Evolutionary conservation across 2,113 vertebrate species (phyloP).

Genomic region (Muntiacus reevesi): DNA sequence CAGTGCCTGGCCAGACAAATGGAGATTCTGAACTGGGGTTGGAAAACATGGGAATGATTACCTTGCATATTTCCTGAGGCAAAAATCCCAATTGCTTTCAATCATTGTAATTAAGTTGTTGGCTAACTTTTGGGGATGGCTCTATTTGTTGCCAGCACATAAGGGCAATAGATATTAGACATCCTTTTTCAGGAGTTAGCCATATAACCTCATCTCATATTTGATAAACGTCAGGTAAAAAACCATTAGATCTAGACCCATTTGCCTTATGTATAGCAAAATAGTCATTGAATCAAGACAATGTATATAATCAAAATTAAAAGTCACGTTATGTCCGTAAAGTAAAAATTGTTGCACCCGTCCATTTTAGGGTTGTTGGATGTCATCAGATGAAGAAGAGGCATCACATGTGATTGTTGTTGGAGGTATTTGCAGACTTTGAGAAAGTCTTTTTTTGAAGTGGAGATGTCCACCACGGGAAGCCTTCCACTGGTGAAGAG

Average conservation of each 20-base stretch:
- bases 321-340: not conserved
- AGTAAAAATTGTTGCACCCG: not conserved
- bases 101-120: not conserved
- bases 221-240: not conserved
- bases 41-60: not conserved
- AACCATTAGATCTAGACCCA: not conserved
- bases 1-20: not conserved
- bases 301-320: not conserved
- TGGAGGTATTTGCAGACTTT: not conserved
- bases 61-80: not conserved
- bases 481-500: not conserved
- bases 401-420: not conserved
- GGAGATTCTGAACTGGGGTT: not conserved
- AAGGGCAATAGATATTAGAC: not conserved
- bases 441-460: not conserved
- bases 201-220: not conserved
- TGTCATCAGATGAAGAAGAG: not conserved
- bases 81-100: not conserved
- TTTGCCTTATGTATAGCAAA: not conserved
- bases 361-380: not conserved
- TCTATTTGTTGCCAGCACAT: not conserved
- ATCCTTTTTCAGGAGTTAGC: not conserved
- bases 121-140: not conserved
- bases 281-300: not conserved
- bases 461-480: not conserved